Conservation (phyloP, 2,797 vertebrate species). For the Huso huso region DNA sequence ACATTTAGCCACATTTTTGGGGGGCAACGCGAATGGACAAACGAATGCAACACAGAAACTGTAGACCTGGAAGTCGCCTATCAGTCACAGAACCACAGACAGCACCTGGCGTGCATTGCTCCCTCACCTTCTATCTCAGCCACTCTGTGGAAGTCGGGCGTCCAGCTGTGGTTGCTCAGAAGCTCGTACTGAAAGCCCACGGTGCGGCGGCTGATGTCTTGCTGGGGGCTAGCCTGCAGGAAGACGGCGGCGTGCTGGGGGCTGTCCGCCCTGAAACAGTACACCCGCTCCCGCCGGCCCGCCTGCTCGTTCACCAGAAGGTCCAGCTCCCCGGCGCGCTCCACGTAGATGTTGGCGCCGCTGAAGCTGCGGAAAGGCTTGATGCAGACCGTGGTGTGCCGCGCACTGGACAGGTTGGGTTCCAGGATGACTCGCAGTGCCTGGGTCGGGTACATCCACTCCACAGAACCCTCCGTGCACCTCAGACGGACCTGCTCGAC, state of each 20-base stretch:
- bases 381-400: constrained; percentile 51
- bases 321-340: constrained; percentile 49
- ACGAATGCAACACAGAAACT: neutral
- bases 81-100: neutral
- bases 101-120: neutral
- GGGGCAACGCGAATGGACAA: neutral
- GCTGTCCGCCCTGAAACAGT: constrained; percentile 52
- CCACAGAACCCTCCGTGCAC: constrained; percentile 60
- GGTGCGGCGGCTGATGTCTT: constrained; percentile 41
- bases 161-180: constrained; percentile 43
- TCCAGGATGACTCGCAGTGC: constrained; percentile 61
- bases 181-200: constrained; percentile 69
- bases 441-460: constrained; percentile 61
- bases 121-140: constrained; percentile 44
- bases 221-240: constrained; percentile 58
- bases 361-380: constrained; percentile 49
- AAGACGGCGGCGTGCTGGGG: constrained; percentile 51
- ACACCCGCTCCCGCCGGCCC: constrained; percentile 36
- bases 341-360: constrained; percentile 58
- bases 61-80: too few species aligned
- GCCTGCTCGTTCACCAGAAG: constrained; percentile 44
- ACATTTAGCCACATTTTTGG: neutral
- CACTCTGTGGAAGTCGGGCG: constrained; percentile 26
- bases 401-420: constrained; percentile 49
- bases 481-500: constrained; percentile 68